These are phyloP conservation scores for Brachionus plicatilis DNA, from an alignment of 1,140 invertebrate genomes.

Conservation along the genomic window DNA sequence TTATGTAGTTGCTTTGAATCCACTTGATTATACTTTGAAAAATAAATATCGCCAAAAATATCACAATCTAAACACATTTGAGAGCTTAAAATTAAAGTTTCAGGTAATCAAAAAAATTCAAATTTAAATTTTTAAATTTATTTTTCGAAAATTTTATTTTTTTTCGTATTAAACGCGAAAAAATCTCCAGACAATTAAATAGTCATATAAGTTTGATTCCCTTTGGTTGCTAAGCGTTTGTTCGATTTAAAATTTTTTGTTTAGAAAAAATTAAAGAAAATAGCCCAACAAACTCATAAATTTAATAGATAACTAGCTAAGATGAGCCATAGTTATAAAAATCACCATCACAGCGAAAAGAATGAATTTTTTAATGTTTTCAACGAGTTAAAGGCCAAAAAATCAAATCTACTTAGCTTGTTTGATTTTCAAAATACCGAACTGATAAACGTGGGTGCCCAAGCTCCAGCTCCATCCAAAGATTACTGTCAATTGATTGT, in stretches of 20 bases:
- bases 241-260: neutral
- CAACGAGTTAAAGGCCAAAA: neutral
- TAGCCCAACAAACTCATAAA: neutral
- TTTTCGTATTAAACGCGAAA: neutral
- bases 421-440: slow-evolving; percentile 14
- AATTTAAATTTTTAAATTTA: neutral
- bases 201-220: neutral
- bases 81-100: neutral
- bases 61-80: neutral
- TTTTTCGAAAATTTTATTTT: neutral
- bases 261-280: neutral
- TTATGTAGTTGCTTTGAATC: neutral
- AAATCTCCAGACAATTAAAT: slow-evolving; percentile 20
- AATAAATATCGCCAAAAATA: neutral
- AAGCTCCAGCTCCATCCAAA: slow-evolving; percentile 37
- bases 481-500: slow-evolving; percentile 35
- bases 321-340: neutral
- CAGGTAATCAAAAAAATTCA: neutral
- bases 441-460: neutral
- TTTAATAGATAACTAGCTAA: neutral
- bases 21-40: neutral
- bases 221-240: neutral
- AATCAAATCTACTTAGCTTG: neutral
- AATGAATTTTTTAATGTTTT: neutral
- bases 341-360: neutral